Base-by-base conservation (phyloP, 2,888 invertebrate genomes). In the Sminthurides aquaticus region DNA sequence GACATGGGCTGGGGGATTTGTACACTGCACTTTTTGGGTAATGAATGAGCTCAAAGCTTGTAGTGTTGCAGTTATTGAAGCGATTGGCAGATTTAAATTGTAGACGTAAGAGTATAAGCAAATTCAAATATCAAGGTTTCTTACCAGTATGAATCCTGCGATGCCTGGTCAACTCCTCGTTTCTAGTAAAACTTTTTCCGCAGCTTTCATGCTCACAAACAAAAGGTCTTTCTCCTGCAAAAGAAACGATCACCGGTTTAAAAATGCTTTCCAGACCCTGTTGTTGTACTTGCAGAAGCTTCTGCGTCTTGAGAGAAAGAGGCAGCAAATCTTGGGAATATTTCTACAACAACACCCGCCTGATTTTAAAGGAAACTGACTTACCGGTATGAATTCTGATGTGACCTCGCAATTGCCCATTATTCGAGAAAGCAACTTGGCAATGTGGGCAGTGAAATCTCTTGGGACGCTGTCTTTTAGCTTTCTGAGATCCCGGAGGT, bases 111-210 rank as follows among this genome's bases (percentile, higher is more conserved):
- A n/a, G n/a, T n/a, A n/a, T n/a, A n/a, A n/a, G n/a, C n/a, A n/a
- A n/a, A n/a, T 11, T 43, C 43, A 43, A 43, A 8, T 18, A 43
- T 43, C 43, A 43, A 43, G 18, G 18, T 43, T 60, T 22, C 22
- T 68, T 69, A 74, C 74, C 92, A 0, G 91, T 89, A 78, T 93
- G 93, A 57, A 93, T 93, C 71, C 92, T 82, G 76, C 90, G 90
- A 78, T 94, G 93, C n/a, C 93, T 83, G 0, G 93, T 94, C 74
- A 94, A 78, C 77, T 94, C 93, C 77, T 94, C 93, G 78, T 94
- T 94, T 71, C 93, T 84, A 0, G 93, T 93, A 76, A 94, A 94
- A 0, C 90, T 89, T 78, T 93, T 93, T 0, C 90, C 90, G 77
- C 93, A 94, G 56, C 86, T 86, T 70, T 87, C 86, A 64, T 87